These are phyloP conservation scores for Xylocopa sonorina DNA, from an alignment of 1,140 invertebrate genomes.

Conservation along the genomic window DNA sequence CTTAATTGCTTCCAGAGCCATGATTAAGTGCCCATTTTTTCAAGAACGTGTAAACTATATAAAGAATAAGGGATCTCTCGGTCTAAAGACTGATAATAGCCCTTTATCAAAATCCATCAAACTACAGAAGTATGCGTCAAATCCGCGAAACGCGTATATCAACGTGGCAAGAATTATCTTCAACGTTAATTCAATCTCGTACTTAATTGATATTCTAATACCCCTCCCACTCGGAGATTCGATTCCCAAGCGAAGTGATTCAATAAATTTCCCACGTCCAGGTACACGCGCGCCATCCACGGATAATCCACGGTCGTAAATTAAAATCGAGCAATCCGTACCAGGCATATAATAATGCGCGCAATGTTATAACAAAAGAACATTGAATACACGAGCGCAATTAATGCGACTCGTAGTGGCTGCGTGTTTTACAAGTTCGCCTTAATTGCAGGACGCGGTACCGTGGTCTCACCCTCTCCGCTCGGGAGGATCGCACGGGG, in stretches of 20 bases:
- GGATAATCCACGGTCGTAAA: too few relatives aligned
- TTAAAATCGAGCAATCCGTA: not conserved
- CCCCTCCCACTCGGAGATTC: too few relatives aligned
- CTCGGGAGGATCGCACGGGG: slow-evolving; percentile 46
- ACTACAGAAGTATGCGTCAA: too few relatives aligned
- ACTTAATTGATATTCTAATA: not conserved
- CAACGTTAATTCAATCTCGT: too few relatives aligned
- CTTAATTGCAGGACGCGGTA: slow-evolving; percentile 56
- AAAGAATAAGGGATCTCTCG: not conserved
- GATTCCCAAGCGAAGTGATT: too few relatives aligned
- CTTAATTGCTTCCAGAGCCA: slow-evolving; percentile 12
- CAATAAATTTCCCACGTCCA: not conserved
- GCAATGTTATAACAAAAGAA: not conserved
- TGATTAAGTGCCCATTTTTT: not conserved
- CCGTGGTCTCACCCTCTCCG: slow-evolving; percentile 3
- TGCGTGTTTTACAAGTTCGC: slow-evolving; percentile 53
- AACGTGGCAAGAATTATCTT: too few relatives aligned
- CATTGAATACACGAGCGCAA: slow-evolving; percentile 33
- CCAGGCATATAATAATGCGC: not conserved
- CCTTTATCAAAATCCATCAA: not conserved
- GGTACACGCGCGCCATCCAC: not conserved
- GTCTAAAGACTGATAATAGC: not conserved
- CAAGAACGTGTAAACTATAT: not conserved
- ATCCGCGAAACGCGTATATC: too few relatives aligned
- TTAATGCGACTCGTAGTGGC: slow-evolving; percentile 49